These are phyloP conservation scores for Eulacestoma nigropectus DNA, from an alignment of 2,113 vertebrate species.

Conservation along the genomic window DNA sequence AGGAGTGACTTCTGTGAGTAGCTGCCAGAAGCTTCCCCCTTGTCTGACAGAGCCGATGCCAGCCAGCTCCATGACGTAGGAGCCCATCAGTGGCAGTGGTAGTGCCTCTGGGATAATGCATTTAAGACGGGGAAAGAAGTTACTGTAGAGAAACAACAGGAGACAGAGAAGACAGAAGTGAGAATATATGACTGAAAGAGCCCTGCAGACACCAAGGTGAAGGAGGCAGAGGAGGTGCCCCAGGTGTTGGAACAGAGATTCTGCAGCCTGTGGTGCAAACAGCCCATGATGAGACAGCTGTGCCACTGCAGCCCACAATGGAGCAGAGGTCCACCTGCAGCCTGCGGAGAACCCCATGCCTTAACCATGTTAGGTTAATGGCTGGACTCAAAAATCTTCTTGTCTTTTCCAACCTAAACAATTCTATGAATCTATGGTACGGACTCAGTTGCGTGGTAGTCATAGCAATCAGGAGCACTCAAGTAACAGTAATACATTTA, in stretches of 20 bases:
- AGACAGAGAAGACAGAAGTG: background rate
- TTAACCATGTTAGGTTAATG: background rate
- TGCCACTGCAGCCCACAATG: background rate
- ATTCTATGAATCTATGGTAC: background rate
- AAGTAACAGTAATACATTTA: background rate
- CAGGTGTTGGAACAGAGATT: background rate
- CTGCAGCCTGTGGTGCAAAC: background rate
- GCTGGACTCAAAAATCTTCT: too few relatives aligned
- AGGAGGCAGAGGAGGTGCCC: background rate
- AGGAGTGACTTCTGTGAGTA: background rate
- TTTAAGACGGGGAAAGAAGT: background rate
- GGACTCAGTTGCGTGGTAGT: background rate
- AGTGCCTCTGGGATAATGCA: background rate
- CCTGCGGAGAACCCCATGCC: background rate
- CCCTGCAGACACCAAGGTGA: background rate
- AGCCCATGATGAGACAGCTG: background rate
- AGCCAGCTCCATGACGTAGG: too few relatives aligned
- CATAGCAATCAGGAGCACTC: background rate
- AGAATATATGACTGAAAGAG: background rate
- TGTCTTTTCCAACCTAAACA: background rate
- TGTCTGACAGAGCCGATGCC: fast-evolving
- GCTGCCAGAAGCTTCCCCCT: background rate
- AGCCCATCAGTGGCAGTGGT: background rate
- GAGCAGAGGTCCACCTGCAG: background rate
- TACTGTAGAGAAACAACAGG: background rate